Conservation (phyloP, 2,888 invertebrate species). For the Dermolepida albohirtum region DNA sequence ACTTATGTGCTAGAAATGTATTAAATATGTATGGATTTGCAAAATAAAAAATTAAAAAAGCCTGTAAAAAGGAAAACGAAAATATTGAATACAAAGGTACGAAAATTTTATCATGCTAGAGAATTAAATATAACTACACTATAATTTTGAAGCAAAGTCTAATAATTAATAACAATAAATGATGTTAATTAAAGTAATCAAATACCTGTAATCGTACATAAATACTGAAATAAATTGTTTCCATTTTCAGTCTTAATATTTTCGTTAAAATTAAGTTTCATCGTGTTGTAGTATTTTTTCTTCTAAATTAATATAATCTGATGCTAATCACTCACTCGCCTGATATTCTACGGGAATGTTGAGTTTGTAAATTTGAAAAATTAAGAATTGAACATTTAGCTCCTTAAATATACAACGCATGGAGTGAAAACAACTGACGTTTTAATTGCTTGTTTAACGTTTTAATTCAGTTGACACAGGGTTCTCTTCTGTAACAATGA, state of each 20-base stretch:
- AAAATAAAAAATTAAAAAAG: no score
- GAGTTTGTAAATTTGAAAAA: constrained; percentile 5
- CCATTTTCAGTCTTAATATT: constrained; percentile 36
- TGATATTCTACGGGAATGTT: not conserved
- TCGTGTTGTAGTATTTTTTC: not conserved
- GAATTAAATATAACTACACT: not conserved
- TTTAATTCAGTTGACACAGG: constrained; percentile 31
- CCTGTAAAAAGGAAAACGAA: not conserved
- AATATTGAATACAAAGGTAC: constrained; percentile 1
- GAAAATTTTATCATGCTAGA: no score
- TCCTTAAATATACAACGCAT: constrained; percentile 33
- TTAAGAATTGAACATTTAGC: constrained; percentile 7
- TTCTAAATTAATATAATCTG: not conserved
- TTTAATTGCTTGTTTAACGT: constrained; percentile 42
- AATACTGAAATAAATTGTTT: constrained; percentile 45
- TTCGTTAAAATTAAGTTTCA: constrained; percentile 33
- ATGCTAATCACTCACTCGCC: constrained; percentile 18
- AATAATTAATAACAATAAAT: not conserved
- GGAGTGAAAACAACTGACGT: constrained; percentile 40
- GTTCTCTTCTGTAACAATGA: constrained; percentile 41
- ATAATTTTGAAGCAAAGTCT: not conserved
- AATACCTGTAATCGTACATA: constrained; percentile 46
- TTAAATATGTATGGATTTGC: no score
- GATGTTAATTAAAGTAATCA: constrained; percentile 10
- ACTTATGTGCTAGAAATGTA: no score